Evolutionary conservation across 2,888 invertebrate genomes (phyloP), one percentile per base, ranked within the genome.

Genomic region (Agrenia bidenticulata): DNA sequence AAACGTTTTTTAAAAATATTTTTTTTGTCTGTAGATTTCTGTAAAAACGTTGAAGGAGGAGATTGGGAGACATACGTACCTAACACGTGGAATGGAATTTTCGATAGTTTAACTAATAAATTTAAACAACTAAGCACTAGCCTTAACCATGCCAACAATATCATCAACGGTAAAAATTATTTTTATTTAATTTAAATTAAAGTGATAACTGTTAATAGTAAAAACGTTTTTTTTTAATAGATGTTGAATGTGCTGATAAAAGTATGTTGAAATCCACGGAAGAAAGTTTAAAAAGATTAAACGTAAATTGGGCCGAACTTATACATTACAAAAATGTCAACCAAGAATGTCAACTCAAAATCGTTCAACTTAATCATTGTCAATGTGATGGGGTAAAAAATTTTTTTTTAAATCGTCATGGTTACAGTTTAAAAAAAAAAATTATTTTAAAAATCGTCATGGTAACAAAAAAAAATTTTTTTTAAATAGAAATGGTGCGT

Each of bases 401-500:
- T 7, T 32, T 32, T 32, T 32, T 49, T 19, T 49, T 49, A 7
- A 19, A 32, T 4, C 5, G 32, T 7, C 4, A 27, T 45, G 58
- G 66, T 66, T n/a, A n/a, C n/a, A n/a, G n/a, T n/a, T n/a, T n/a
- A n/a, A n/a, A n/a, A 39, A 21, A 51, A 39, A 37, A 37, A 23
- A 37, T 19, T 26, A 45, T 63, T 55, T 32, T 56, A 19, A 45
- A 41, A 19, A 41, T 1, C 41, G 15, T 59, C 15, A 7, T 32
- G 11, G 9, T 19, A 23, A 21, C 21, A 24, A 23, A 32, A 7
- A 32, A 32, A 32, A 7, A 32, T 32, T 32, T 32, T 32, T 49
- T 19, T 49, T 49, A 7, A 19, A 32, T 4, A 11, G 32, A 32
- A 32, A 27, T 45, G 58, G 66, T 66, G 66, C 59, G 58, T 62